Evolutionary conservation across 2,113 vertebrate species (phyloP).

Genomic region (Pelmatolapia mariae): DNA sequence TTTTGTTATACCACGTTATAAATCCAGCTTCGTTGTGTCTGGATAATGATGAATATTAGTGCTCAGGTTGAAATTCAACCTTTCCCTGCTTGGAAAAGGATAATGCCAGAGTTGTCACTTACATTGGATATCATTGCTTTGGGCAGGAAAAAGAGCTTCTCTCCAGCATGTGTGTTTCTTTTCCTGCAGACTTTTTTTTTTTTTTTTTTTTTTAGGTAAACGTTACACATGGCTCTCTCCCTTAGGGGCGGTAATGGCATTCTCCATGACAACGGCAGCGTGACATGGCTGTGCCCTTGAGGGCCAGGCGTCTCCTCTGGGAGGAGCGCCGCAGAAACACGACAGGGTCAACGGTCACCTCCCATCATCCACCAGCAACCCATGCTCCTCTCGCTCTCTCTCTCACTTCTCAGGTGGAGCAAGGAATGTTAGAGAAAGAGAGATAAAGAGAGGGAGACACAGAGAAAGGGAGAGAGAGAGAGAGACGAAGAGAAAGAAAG

Average conservation of each 20-base stretch:
- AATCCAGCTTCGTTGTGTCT: neutral
- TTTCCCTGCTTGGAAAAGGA: slow-evolving; percentile 35
- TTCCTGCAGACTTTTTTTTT: neutral
- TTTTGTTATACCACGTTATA: slow-evolving; percentile 1
- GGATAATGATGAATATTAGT: neutral
- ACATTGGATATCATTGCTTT: slow-evolving; percentile 30
- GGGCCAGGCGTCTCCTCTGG: slow-evolving; percentile 55
- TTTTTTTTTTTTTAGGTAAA: neutral
- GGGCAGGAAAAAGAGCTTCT: slow-evolving; percentile 23
- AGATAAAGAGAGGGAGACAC: neutral
- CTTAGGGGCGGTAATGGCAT: slow-evolving; percentile 67
- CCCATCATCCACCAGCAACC: slow-evolving; percentile 60
- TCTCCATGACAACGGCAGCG: slow-evolving; percentile 69
- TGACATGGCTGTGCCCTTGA: slow-evolving; percentile 67
- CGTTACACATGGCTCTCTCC: slow-evolving; percentile 27
- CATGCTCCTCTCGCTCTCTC: slow-evolving; percentile 8
- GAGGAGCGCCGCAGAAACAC: slow-evolving; percentile 52
- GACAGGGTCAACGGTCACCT: slow-evolving; percentile 67
- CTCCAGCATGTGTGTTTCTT: neutral
- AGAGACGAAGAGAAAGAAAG: slow-evolving; percentile 5
- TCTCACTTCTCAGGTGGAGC: slow-evolving; percentile 36
- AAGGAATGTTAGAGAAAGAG: neutral
- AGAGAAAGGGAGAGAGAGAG: neutral
- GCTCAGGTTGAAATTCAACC: slow-evolving; percentile 52
- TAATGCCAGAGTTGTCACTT: slow-evolving; percentile 64